phyloP scores from a whole-genome alignment of 2,797 vertebrate genomes.

The Falco peregrinus region DNA sequence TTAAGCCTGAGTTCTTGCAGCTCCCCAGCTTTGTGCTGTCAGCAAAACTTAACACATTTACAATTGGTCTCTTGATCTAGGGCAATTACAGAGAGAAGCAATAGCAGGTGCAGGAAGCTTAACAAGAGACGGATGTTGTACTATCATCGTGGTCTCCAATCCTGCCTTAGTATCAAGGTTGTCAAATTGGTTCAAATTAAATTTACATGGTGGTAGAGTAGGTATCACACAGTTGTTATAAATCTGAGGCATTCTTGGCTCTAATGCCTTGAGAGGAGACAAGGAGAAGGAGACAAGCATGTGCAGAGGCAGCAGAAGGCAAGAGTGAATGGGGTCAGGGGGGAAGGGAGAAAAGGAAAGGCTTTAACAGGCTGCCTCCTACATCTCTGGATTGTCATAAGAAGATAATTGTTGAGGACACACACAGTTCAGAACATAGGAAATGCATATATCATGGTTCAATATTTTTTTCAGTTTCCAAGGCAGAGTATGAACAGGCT shows the following conservation, averaged over 20 bases:
- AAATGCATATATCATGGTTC: neutral
- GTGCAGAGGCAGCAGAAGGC: neutral
- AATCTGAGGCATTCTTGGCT: conserved; percentile 52
- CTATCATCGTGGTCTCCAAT: conserved; percentile 42
- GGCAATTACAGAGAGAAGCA: conserved; percentile 77
- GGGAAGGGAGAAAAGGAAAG: neutral
- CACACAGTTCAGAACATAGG: neutral
- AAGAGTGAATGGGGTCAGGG: neutral
- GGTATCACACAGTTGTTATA: conserved; percentile 54
- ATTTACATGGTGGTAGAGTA: conserved; percentile 69
- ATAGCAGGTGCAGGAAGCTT: conserved; percentile 57
- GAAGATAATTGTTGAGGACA: neutral
- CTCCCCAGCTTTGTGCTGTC: conserved; percentile 73
- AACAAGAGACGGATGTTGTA: conserved; percentile 69
- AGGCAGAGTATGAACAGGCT: neutral
- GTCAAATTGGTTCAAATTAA: conserved; percentile 78
- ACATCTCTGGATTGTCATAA: neutral
- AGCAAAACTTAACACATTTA: conserved; percentile 77
- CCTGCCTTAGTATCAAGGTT: conserved; percentile 62
- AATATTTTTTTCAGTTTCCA: neutral
- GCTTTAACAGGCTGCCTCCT: neutral
- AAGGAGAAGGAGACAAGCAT: neutral
- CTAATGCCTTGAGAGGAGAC: conserved; percentile 13
- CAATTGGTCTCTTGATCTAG: conserved; percentile 75
- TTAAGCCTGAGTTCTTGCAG: conserved; percentile 62